Conservation (phyloP, 2,888 invertebrate species). For the Melipona beecheii region DNA sequence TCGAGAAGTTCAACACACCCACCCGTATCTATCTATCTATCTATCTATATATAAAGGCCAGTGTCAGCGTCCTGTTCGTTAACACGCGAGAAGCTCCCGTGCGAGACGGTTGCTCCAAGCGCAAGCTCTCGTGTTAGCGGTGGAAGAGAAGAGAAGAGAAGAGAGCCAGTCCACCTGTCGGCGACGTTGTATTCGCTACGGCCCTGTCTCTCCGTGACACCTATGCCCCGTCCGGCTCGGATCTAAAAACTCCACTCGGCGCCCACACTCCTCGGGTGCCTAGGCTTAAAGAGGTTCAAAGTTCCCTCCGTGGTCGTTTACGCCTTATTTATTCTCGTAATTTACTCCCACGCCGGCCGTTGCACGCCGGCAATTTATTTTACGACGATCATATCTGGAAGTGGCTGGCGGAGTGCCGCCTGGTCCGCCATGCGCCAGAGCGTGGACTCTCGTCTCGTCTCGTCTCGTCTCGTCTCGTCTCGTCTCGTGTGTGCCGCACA, state of each 20-base stretch:
- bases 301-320: conserved; percentile 75
- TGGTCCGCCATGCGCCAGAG: conserved; percentile 44
- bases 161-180: conserved; percentile 51
- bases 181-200: conserved; percentile 51
- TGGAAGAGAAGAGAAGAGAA: not conserved
- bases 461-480: conserved; percentile 18
- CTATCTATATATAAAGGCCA: no score
- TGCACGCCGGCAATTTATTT: conserved; percentile 76
- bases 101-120: not conserved
- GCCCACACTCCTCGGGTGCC: conserved; percentile 74
- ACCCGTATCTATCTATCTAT: no score
- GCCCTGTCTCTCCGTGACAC: conserved; percentile 58
- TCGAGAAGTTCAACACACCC: not conserved
- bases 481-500: conserved; percentile 29
- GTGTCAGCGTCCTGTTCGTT: no score
- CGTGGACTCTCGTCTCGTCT: conserved; percentile 16
- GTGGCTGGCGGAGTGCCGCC: conserved; percentile 68
- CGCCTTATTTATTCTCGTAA: conserved; percentile 81
- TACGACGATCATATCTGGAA: conserved; percentile 79
- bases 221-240: conserved; percentile 57
- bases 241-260: conserved; percentile 67
- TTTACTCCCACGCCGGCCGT: conserved; percentile 78
- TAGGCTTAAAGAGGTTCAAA: conserved; percentile 77
- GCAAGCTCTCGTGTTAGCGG: not conserved
- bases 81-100: no score